phyloP scores from a whole-genome alignment of 2,113 vertebrate genomes.

The Lophura nycthemera region DNA sequence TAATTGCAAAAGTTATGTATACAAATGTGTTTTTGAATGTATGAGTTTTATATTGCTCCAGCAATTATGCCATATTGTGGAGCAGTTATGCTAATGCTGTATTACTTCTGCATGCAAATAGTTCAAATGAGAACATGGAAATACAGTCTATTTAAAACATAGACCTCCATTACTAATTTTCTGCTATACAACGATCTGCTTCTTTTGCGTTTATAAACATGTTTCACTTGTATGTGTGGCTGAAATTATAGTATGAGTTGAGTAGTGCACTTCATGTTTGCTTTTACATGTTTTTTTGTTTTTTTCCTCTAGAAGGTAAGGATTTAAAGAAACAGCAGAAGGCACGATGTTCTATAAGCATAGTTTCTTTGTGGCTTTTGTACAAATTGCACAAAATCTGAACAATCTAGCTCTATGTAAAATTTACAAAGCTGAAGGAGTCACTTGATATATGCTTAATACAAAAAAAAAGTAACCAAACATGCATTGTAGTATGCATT shows the following conservation, averaged over 20 bases:
- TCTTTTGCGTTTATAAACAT: neutral
- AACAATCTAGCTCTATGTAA: neutral
- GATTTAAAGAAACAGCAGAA: neutral
- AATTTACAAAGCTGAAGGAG: neutral
- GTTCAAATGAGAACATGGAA: constrained; percentile 40
- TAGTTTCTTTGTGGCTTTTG: neutral
- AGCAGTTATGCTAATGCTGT: constrained; percentile 64
- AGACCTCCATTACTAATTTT: neutral
- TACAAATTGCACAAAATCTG: neutral
- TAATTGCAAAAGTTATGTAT: constrained; percentile 15
- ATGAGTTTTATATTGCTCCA: constrained; percentile 8
- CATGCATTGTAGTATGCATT: neutral
- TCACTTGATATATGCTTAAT: neutral
- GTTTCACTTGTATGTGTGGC: neutral
- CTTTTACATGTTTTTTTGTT: neutral
- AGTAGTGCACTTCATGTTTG: rapidly evolving
- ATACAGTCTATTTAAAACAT: neutral
- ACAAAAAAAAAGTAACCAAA: neutral
- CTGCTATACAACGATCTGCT: neutral
- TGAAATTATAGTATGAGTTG: neutral
- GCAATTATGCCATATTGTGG: constrained; percentile 62
- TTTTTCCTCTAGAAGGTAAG: neutral
- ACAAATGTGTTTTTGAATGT: constrained; percentile 15
- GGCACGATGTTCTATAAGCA: rapidly evolving
- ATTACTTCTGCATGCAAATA: constrained; percentile 68